phyloP scores from a whole-genome alignment of 1,140 invertebrate genomes.

The Drosophila sturtevanti region DNA sequence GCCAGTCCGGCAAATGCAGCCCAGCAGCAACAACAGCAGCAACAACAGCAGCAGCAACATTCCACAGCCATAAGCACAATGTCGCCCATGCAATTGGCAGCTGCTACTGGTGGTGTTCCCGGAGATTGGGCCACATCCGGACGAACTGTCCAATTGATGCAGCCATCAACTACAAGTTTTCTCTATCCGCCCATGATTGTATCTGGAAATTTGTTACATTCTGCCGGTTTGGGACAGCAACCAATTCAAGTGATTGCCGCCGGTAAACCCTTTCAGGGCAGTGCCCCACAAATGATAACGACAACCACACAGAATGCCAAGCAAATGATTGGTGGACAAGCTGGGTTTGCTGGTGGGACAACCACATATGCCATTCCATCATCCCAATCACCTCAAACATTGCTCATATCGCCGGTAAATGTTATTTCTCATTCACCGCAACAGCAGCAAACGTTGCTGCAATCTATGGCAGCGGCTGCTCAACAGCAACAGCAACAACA shows the following conservation, averaged over 20 bases:
- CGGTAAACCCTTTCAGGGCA: slow-evolving; percentile 91
- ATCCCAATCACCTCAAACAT: slow-evolving; percentile 89
- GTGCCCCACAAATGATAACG: slow-evolving; percentile 90
- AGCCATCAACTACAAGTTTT: slow-evolving; percentile 90
- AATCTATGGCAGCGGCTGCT: slow-evolving; percentile 70
- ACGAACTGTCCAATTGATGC: slow-evolving; percentile 89
- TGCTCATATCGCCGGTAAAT: slow-evolving; percentile 90
- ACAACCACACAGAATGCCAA: slow-evolving; percentile 87
- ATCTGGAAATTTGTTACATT: slow-evolving; percentile 90
- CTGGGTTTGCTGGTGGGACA: slow-evolving; percentile 84
- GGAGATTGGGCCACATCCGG: slow-evolving; percentile 85
- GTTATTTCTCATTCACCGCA: slow-evolving; percentile 89
- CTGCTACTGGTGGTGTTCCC: slow-evolving; percentile 80
- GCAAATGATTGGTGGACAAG: slow-evolving; percentile 85
- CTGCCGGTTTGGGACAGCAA: slow-evolving; percentile 90
- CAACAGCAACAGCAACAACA: slow-evolving; percentile 58
- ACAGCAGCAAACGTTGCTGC: slow-evolving; percentile 75
- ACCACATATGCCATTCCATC: slow-evolving; percentile 87
- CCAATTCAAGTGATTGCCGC: slow-evolving; percentile 89
- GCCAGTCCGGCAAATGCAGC: slow-evolving; percentile 59
- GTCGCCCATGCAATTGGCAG: slow-evolving; percentile 83
- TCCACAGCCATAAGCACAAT: slow-evolving; percentile 83
- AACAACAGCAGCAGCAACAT: slow-evolving; percentile 83
- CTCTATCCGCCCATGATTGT: slow-evolving; percentile 91
- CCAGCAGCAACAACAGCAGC: slow-evolving; percentile 78